Percentiles rank a stretch among this genome's conserved stretches.
These are phyloP conservation scores for Xestia sexstrigata DNA, from an alignment of 2,888 invertebrate genomes.

Conservation along the genomic window DNA sequence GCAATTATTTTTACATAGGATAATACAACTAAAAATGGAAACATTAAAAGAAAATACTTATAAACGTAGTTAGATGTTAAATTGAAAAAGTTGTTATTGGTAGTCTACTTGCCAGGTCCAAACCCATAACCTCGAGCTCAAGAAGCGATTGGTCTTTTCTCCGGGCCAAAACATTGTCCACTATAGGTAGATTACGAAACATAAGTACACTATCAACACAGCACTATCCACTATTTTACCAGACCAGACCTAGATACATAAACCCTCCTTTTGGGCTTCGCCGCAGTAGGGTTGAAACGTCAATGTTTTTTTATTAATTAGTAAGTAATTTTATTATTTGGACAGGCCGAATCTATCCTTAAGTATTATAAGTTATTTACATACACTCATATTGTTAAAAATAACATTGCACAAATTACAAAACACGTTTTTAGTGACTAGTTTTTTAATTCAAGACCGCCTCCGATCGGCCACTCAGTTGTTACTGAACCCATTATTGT, in stretches of 20 bases:
- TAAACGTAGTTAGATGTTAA: not conserved
- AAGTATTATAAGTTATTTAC: not conserved
- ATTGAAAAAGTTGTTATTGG: not conserved
- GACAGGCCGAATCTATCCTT: too few relatives aligned
- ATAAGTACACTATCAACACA: slow-evolving; percentile 11
- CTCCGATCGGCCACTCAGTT: not conserved
- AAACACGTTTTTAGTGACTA: not conserved
- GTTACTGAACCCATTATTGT: slow-evolving; percentile 9
- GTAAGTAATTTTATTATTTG: not conserved
- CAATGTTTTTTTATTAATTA: not conserved
- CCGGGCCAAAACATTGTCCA: slow-evolving; percentile 19
- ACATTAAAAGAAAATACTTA: too few relatives aligned
- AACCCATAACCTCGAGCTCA: slow-evolving; percentile 9
- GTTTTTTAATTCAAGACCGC: not conserved
- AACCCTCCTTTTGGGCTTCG: not conserved
- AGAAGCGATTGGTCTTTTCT: slow-evolving; percentile 5
- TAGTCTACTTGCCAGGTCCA: slow-evolving; percentile 43
- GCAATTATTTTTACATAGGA: too few relatives aligned
- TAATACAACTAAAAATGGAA: too few relatives aligned
- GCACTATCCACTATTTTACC: not conserved
- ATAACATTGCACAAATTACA: not conserved
- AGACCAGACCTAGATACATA: not conserved
- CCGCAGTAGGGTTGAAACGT: not conserved
- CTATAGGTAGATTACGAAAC: slow-evolving; percentile 8
- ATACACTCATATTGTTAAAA: not conserved